These are phyloP conservation scores for Halcyon chelicuti DNA, from an alignment of 2,797 vertebrate genomes.

Conservation along the genomic window DNA sequence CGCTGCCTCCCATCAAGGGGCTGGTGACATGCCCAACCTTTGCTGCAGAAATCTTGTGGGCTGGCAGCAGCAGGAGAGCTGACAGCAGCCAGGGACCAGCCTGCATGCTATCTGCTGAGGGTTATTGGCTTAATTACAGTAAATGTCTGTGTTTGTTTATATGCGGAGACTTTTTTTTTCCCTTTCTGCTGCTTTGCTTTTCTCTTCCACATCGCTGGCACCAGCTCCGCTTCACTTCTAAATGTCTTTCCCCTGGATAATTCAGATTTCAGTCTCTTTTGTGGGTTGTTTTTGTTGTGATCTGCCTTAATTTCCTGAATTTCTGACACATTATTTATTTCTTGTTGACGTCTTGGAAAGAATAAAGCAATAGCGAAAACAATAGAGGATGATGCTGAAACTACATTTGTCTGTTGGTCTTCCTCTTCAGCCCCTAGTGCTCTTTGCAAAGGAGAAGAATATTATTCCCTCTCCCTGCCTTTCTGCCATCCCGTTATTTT, in stretches of 20 bases:
- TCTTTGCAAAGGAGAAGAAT: background rate
- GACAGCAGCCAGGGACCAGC: background rate
- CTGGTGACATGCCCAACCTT: background rate
- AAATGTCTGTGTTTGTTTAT: background rate
- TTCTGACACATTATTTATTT: background rate
- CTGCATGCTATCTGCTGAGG: background rate
- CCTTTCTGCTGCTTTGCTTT: background rate
- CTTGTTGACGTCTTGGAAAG: background rate
- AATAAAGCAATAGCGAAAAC: background rate
- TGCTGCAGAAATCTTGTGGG: background rate
- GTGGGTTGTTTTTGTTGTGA: background rate
- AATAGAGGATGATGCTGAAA: background rate
- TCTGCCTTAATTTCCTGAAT: conserved; percentile 1
- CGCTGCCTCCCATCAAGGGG: background rate
- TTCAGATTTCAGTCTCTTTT: conserved; percentile 15
- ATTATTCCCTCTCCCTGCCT: background rate
- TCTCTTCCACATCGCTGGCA: background rate
- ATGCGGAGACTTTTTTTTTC: background rate
- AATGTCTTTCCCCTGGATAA: background rate
- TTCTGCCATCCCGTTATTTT: background rate
- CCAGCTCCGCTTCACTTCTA: background rate
- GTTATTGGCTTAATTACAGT: background rate
- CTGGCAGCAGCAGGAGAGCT: background rate
- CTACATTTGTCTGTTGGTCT: background rate
- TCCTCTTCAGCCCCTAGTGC: background rate